Evolutionary conservation across 2,888 invertebrate genomes (phyloP), one percentile per base, ranked within the genome.

Genomic region (Erpobdella octoculata): DNA sequence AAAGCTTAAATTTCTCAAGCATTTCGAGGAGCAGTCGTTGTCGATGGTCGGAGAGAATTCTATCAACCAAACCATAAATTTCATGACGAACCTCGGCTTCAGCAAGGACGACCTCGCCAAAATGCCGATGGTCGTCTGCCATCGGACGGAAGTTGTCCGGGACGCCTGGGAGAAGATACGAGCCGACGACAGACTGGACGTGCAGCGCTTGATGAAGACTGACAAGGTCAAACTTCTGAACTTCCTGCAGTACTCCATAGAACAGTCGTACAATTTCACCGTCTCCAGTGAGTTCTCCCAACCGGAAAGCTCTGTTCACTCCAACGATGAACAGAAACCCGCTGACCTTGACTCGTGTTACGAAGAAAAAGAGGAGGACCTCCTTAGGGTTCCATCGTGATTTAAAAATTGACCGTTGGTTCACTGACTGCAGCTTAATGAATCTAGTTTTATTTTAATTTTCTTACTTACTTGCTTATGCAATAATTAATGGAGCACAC

Each of bases 41-140:
- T 6, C 8, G 28, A 53, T 53, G 1, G 21, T 53, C 53, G 2
- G 21, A 2, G 28, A 53, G 21, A 61, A 61, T n/a, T 12, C 31
- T 25, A 61, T 61, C 25, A 25, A 21, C 8, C 5, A 25, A 5
- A 61, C 31, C 33, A 31, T 67, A 3, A 1, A n/a, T 31, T 67
- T 67, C 18, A 25, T 67, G 12, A 28, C 1, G 12, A 18, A 28
- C 37, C n/a, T 46, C 2, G 25, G 41, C 25, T 67, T 67, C 33
- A 28, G 46, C 25, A 18, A 0, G 0, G 67, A 67, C 21, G 38
- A 67, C 1, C 21, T 67, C 15, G 25, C 46, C 1, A 2, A 28
- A 8, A 21, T 67, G 41, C 67, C 67, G 4, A 38, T 67, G 31
- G 67, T 67, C 18, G 15, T 67, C 25, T 67, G 67, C 67, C 41